These are phyloP conservation scores for Apostichopus leukothele DNA, from an alignment of 53 echinoderm and acorn worm species.

Conservation along the genomic window DNA sequence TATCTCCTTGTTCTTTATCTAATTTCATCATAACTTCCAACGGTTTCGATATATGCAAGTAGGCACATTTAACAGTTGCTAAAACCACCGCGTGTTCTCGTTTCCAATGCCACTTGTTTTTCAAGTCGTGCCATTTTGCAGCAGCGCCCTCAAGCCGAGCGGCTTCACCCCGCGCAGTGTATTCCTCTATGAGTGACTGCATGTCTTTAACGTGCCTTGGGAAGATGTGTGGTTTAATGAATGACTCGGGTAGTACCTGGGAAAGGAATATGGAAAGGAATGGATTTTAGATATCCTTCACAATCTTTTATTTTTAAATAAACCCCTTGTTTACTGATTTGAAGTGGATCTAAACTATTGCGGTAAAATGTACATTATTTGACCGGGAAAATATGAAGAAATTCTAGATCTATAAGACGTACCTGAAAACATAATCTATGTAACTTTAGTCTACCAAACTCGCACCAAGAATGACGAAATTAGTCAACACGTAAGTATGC, in stretches of 20 bases:
- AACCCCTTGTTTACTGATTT: no score
- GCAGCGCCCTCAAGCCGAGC: conserved; percentile 81
- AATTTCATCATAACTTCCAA: conserved; percentile 96
- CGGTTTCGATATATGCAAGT: conserved; percentile 94
- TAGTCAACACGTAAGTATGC: no score
- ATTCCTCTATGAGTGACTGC: conserved; percentile 85
- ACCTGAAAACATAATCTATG: no score
- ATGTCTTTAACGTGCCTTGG: conserved; percentile 91
- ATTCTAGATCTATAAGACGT: no score
- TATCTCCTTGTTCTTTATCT: conserved; percentile 76
- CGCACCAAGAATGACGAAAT: no score
- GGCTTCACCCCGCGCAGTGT: conserved; percentile 64
- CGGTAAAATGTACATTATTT: no score
- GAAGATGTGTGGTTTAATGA: conserved; percentile 99
- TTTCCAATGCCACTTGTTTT: conserved; percentile 78
- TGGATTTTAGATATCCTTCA: no score
- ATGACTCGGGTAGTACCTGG: conserved; percentile 78
- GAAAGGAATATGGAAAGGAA: neutral
- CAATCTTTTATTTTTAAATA: no score
- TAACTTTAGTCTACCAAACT: no score
- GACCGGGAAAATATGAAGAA: no score
- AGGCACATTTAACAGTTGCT: conserved; percentile 80
- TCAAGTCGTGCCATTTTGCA: conserved; percentile 82
- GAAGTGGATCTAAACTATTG: no score
- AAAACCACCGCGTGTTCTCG: conserved; percentile 69